phyloP scores from a whole-genome alignment of 2,888 invertebrate genomes.

The Hydraecia micacea region DNA sequence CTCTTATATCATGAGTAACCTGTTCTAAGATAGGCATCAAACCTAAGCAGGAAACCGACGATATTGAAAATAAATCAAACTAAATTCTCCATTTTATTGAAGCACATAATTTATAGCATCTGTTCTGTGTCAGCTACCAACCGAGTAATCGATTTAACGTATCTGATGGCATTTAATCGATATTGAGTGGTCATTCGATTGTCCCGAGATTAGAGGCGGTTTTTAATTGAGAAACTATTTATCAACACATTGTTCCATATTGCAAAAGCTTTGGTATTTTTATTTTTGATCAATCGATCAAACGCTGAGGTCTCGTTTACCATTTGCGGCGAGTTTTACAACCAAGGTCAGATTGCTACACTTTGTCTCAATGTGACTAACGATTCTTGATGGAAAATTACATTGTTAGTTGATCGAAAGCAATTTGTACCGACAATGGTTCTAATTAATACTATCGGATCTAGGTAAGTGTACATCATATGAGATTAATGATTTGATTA shows the following conservation, averaged over 20 bases:
- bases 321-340: constrained; percentile 47
- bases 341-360: constrained; percentile 51
- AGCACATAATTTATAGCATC: constrained; percentile 47
- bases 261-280: constrained; percentile 47
- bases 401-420: constrained; percentile 29
- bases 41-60: constrained; percentile 54
- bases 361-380: constrained; percentile 34
- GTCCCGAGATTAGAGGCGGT: constrained; percentile 40
- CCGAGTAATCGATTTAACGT: constrained; percentile 44
- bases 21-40: constrained; percentile 37
- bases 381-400: constrained; percentile 34
- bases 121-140: constrained; percentile 22
- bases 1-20: constrained; percentile 64
- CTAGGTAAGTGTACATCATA: not conserved
- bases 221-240: constrained; percentile 35
- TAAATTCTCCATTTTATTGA: constrained; percentile 24
- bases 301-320: constrained; percentile 38
- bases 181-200: constrained; percentile 30
- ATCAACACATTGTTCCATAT: constrained; percentile 38
- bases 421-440: constrained; percentile 27
- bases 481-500: constrained; percentile 15
- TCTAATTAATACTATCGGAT: constrained; percentile 20
- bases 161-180: constrained; percentile 49
- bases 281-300: constrained; percentile 52
- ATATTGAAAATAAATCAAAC: constrained; percentile 55